Base-by-base conservation (phyloP, 2,113 vertebrate genomes). In the Sylvia atricapilla region DNA sequence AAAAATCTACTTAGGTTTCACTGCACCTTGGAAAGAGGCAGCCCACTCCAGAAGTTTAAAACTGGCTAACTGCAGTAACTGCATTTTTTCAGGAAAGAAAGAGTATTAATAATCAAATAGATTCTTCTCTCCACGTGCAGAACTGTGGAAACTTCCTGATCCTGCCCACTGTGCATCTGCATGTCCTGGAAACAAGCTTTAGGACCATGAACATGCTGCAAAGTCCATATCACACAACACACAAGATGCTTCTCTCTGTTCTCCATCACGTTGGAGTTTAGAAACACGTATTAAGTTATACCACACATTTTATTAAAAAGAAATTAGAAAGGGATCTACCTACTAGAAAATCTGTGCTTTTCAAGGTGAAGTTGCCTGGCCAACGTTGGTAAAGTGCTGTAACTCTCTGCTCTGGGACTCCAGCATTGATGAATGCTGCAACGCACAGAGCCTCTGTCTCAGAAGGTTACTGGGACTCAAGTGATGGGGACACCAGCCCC, bases 181-280 rank as follows among this genome's bases (percentile, higher is more conserved):
- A 58, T 1, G 0, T 3, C 13, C 50, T 66, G 39, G 27, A 50
- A 80, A 84, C 11, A 44, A 84, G 47, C 15, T 62, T 52, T 43
- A 76, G 39, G 49, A 78, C 3, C 25, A 84, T 41, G 28, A 78
- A 60, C 0, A 3, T 56, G 30, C 33, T 72, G n/a, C 30, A 22
- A 86, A 49, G 25, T 13, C 53, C 63, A 73, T 23, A 21, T 60
- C n/a, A 15, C 82, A 35, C 10, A 25, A 59, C 33, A 59, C 2
- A 2, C 1, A 53, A 11, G 59, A 39, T 20, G 18, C 24, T 35
- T 25, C 27, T 37, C 44, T 22, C 37, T 27, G 11, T 35, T 28
- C 2, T 12, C n/a, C n/a, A 11, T 21, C 53, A 10, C 0, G 0
- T 1, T 33, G 31, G 63, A 56, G 78, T 90, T 90, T 75, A 79